Percentiles rank a stretch among this genome's conserved stretches.
Evolutionary conservation across 2,797 vertebrate genomes (phyloP).

Genomic region (Melanotaenia pygmaea): DNA sequence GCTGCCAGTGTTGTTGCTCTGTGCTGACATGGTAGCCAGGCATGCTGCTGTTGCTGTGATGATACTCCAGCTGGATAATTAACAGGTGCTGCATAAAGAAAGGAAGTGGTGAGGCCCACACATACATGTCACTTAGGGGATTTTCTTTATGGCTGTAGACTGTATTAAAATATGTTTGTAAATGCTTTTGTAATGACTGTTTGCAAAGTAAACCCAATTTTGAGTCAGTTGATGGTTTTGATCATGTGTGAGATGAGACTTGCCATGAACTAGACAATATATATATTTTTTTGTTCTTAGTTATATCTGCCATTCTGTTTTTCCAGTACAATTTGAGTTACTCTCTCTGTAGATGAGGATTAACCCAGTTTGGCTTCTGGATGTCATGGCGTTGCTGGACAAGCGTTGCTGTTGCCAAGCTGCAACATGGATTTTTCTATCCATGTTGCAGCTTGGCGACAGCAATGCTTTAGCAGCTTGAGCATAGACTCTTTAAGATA

Average conservation of each 20-base stretch:
- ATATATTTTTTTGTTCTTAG: neutral
- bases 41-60: constrained; percentile 4
- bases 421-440: neutral
- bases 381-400: neutral
- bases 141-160: constrained; percentile 1
- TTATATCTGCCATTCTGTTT: neutral
- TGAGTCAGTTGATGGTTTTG: constrained; percentile 3
- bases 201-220: neutral
- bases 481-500: neutral
- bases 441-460: too few species aligned
- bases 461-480: neutral
- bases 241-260: neutral
- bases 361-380: neutral
- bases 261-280: neutral
- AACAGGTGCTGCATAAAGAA: constrained; percentile 35
- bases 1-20: constrained; percentile 18
- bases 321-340: neutral
- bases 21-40: constrained; percentile 35
- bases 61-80: constrained; percentile 27
- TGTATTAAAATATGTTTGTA: neutral
- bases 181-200: neutral
- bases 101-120: constrained; percentile 24
- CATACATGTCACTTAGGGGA: neutral
- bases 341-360: neutral
- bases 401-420: neutral